Evolutionary conservation across 2,113 vertebrate genomes (phyloP).

Genomic region (Kryptolebias marmoratus): DNA sequence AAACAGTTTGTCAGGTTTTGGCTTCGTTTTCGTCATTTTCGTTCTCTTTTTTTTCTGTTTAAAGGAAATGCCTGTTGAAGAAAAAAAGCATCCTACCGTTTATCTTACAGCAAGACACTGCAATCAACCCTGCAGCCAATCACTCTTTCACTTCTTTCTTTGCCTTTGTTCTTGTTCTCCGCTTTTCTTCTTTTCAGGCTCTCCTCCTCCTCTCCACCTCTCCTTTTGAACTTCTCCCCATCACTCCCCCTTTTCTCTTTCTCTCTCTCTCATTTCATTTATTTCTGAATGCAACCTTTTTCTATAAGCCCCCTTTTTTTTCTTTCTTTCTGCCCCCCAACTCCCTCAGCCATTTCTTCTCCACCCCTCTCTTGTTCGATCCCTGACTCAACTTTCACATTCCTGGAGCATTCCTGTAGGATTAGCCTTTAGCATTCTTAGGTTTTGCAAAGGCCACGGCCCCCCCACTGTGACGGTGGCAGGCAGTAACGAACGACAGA

Average conservation of each 20-base stretch:
- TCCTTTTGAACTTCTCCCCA: constrained; percentile 40
- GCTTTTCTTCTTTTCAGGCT: constrained; percentile 58
- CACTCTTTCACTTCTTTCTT: constrained; percentile 43
- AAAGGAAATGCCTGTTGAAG: constrained; percentile 10
- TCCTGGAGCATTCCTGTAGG: constrained; percentile 77
- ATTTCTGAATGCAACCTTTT: constrained; percentile 68
- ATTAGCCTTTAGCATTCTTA: constrained; percentile 79
- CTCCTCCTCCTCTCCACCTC: constrained; percentile 53
- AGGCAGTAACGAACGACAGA: constrained; percentile 70
- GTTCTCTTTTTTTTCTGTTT: background rate
- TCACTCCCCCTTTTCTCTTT: constrained; percentile 45
- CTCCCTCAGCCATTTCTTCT: constrained; percentile 31
- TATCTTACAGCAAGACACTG: constrained; percentile 46
- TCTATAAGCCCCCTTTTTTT: constrained; percentile 43
- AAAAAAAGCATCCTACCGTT: constrained; percentile 43
- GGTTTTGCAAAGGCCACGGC: constrained; percentile 70
- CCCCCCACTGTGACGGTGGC: constrained; percentile 76
- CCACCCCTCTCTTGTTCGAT: constrained; percentile 73
- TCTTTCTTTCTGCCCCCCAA: constrained; percentile 8
- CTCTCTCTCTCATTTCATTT: constrained; percentile 67
- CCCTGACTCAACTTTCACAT: constrained; percentile 82
- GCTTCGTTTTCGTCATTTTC: constrained; percentile 44
- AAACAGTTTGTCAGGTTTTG: constrained; percentile 42
- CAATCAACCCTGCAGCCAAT: constrained; percentile 59
- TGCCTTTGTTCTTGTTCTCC: constrained; percentile 57